These are phyloP conservation scores for Dipodomys ordii DNA, from an alignment of 2,113 vertebrate species.

Conservation along the genomic window DNA sequence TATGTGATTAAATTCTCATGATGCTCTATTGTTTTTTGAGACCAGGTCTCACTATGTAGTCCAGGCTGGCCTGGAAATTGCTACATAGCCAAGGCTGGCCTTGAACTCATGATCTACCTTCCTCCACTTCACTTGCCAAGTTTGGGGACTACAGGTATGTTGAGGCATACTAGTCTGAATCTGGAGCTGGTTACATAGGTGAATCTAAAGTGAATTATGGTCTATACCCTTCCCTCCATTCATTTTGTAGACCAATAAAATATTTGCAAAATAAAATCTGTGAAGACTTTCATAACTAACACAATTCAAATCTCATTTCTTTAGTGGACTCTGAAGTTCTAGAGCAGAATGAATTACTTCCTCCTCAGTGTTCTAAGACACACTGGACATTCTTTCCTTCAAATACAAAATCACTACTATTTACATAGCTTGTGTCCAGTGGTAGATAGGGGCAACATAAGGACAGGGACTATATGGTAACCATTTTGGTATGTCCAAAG, in stretches of 20 bases:
- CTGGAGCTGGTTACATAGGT: neutral
- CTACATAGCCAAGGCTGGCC: too few species aligned
- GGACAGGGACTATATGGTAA: neutral
- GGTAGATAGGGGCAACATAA: neutral
- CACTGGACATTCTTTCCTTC: neutral
- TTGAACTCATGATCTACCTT: neutral
- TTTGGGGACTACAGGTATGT: too few species aligned
- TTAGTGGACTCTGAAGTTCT: neutral
- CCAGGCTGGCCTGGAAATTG: neutral
- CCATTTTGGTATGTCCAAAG: neutral
- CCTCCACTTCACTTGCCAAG: neutral
- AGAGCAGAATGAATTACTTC: neutral
- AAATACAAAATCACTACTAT: neutral
- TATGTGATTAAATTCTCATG: neutral
- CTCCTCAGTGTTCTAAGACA: neutral
- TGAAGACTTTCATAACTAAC: neutral
- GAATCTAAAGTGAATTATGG: neutral
- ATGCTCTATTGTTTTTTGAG: neutral
- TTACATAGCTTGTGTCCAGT: neutral
- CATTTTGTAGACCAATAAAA: neutral
- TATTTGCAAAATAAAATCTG: conserved; percentile 15
- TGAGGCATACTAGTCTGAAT: neutral
- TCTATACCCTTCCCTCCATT: neutral
- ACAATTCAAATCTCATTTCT: conserved; percentile 15
- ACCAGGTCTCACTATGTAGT: neutral